phyloP scores from a whole-genome alignment of 2,797 vertebrate genomes.

The Cheirogaleus major region DNA sequence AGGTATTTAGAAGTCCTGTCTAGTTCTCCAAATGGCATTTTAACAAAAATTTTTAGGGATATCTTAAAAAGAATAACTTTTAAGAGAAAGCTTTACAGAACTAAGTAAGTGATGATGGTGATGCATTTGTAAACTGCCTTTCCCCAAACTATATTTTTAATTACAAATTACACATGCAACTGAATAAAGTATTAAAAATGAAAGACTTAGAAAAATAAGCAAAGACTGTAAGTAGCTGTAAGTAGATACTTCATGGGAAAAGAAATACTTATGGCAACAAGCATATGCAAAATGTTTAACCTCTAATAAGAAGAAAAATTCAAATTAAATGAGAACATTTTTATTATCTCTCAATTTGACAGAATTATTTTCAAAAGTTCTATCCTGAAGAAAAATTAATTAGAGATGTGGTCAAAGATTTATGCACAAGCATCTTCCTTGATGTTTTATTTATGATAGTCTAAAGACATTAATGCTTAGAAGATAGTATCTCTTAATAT shows the following conservation, averaged over 20 bases:
- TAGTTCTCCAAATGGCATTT: constrained; percentile 30
- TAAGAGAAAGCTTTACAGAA: constrained; percentile 42
- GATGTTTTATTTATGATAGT: constrained; percentile 62
- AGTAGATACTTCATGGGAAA: constrained; percentile 42
- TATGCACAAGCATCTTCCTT: constrained; percentile 23
- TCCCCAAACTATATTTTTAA: constrained; percentile 17
- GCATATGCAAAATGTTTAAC: background rate
- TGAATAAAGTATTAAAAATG: constrained; percentile 32
- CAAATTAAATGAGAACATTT: constrained; percentile 47
- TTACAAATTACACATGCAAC: constrained; percentile 9
- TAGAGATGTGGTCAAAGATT: constrained; percentile 48
- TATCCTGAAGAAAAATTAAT: constrained; percentile 47
- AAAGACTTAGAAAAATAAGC: constrained; percentile 40
- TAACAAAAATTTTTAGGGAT: constrained; percentile 19
- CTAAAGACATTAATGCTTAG: constrained; percentile 45
- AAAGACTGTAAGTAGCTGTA: constrained; percentile 2
- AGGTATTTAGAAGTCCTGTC: background rate
- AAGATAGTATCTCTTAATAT: constrained; percentile 31
- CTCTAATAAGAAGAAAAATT: constrained; percentile 50
- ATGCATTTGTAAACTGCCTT: background rate
- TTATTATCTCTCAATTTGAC: constrained; percentile 49
- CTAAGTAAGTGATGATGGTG: background rate
- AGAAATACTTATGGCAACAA: background rate
- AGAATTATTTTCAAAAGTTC: constrained; percentile 49
- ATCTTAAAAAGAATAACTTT: constrained; percentile 57